Base-by-base conservation (phyloP, 2,888 invertebrate genomes). In the Drosophila eohydei region DNA sequence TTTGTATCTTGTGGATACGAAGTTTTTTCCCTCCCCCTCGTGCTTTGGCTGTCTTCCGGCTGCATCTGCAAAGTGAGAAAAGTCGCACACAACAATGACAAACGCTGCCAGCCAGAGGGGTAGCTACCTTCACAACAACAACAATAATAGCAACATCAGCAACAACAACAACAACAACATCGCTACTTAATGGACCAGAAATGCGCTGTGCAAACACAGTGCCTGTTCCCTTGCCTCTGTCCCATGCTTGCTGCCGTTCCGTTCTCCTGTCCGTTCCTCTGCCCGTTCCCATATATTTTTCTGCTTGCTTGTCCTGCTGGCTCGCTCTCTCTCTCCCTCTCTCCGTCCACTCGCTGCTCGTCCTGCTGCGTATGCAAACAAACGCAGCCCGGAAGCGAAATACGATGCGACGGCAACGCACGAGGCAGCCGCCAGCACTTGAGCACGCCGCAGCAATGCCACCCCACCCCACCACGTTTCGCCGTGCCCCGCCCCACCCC, bases 161-260 rank as follows among this genome's bases (percentile, higher is more conserved):
- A 77, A 36, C 44, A 55, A 30, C 63, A 78, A 56, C 48, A 63
- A 16, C 51, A 63, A 59, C 43, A 63, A 71, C 78, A 67, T 43
- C 72, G 83, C 86, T 83, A 85, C 88, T 88, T 89, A 89, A 87
- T 87, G 86, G 86, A 89, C 86, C 86, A 85, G 86, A 87, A 84
- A 87, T 87, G 83, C 90, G 88, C 80, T 81, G 81, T 76, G 88
- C 90, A 89, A 87, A 87, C 90, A 88, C 71, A 69, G 52, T 36
- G 61, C 43, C 54, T 44, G 30, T 63, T 26, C 36, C 40, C 43
- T 21, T 8, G 28, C 50, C 28, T 8, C 30, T 34, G 34, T 16
- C 57, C 16, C 9, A 28, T 38, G n/a, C 16, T 55, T n/a, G 58
- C 21, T 46, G 43, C 16, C 26, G 40, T 36, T 11, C 28, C 48